Conservation (phyloP, 2,797 vertebrate genomes). For the Phalanger gymnotis region DNA sequence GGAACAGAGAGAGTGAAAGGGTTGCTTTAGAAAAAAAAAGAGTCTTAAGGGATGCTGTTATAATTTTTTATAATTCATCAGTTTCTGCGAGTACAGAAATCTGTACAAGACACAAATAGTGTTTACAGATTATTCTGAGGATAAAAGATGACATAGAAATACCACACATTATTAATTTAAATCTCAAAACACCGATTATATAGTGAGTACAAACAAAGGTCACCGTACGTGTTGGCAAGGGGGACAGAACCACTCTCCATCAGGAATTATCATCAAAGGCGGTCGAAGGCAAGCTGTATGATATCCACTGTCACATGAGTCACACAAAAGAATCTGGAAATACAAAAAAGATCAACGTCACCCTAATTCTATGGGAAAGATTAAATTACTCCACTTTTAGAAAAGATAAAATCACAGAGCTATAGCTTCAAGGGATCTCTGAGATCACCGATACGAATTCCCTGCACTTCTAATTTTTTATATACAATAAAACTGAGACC, state of each 20-base stretch:
- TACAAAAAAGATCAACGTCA: conserved; percentile 59
- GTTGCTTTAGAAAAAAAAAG: conserved; percentile 21
- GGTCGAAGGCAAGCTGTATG: conserved; percentile 98
- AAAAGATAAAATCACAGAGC: neutral
- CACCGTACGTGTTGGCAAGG: conserved; percentile 95
- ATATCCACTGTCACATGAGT: conserved; percentile 96
- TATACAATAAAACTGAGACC: neutral
- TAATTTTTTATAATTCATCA: neutral
- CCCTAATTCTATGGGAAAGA: conserved; percentile 31
- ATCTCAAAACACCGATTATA: conserved; percentile 6
- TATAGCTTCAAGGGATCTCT: neutral
- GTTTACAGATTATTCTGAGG: conserved; percentile 47
- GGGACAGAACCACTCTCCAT: conserved; percentile 99
- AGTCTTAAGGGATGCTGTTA: conserved; percentile 15
- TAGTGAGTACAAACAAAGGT: neutral
- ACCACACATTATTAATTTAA: conserved; percentile 33
- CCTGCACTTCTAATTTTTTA: neutral
- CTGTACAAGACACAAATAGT: neutral
- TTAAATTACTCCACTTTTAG: neutral
- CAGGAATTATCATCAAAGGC: conserved; percentile 97
- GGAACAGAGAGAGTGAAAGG: neutral
- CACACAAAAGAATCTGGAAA: conserved; percentile 95
- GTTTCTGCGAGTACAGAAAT: conserved; percentile 22
- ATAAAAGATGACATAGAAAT: conserved; percentile 3
- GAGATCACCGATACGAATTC: neutral